Base-by-base conservation (phyloP, 2,797 vertebrate genomes). In the Sebastes cheni region DNA sequence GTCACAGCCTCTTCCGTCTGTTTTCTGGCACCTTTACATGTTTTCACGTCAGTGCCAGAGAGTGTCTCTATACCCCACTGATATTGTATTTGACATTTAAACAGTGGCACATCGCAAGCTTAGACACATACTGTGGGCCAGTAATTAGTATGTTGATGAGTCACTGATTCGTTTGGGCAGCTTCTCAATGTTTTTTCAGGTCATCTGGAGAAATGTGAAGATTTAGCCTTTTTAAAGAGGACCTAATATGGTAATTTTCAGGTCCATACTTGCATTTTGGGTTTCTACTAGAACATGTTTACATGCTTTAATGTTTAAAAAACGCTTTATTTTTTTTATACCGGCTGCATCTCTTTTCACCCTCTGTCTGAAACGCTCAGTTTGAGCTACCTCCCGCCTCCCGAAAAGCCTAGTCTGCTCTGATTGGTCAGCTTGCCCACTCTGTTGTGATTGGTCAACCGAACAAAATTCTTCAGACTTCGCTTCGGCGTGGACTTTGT, bases 141-240 rank as follows among this genome's bases (percentile, higher is more conserved):
- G 67, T 76, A 77, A 86, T 87, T 88, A 86, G 83, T 70, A 72
- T 64, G 76, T 58, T 79, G 86, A 90, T 91, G 80, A 86, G 73
- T 86, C 67, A 74, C 80, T 71, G 76, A 86, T 89, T 82, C 22
- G 16, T 81, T 82, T 61, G 69, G 73, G 68, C 73, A 72, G 61
- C 56, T 42, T 68, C 29, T 80, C 59, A 52, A 11, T 50, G 29
- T 23, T 58, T 34, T 30, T 67, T 64, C 71, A 67, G 29, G 32
- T 72, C 75, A 61, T 79, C 64, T 29, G 50, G 50, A 60, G 50
- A 50, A 18, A 78, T 66, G 7, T 71, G 18, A 16, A 70, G 39
- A 67, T 73, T 64, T 77, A n/a, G 34, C 14, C 39, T 73, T 52
- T n/a, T 52, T 52, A 52, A 52, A 52, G 50, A n/a, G 20, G 8